A percentile compares a stretch with the other conserved stretches of the same genome.
Evolutionary conservation across 2,888 invertebrate species (phyloP).

Genomic region (Terebella lapidaria): DNA sequence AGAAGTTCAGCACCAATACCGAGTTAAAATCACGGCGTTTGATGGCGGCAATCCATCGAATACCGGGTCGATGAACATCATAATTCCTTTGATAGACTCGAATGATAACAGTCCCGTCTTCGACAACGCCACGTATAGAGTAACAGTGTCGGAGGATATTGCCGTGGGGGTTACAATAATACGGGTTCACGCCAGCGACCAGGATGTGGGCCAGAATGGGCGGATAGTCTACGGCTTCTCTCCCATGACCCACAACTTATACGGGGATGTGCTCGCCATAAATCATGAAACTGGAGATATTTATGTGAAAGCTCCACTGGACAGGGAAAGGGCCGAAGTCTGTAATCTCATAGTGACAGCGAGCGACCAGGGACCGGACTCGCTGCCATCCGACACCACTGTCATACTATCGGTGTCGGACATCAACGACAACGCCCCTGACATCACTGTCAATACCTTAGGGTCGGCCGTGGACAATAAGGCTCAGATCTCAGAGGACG

Average conservation of each 20-base stretch:
- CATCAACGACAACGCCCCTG: slow-evolving; percentile 24
- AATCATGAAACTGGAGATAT: slow-evolving; percentile 21
- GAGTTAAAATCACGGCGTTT: slow-evolving; percentile 19
- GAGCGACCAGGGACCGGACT: slow-evolving; percentile 21
- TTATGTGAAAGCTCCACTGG: slow-evolving; percentile 17
- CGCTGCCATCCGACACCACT: slow-evolving; percentile 20
- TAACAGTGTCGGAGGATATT: slow-evolving; percentile 17
- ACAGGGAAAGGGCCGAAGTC: slow-evolving; percentile 18
- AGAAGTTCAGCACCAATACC: slow-evolving; percentile 19
- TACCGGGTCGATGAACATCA: slow-evolving; percentile 21
- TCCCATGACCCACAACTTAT: slow-evolving; percentile 15
- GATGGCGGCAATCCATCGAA: slow-evolving; percentile 23
- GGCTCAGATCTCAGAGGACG: slow-evolving; percentile 17
- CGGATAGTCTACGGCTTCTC: slow-evolving; percentile 24
- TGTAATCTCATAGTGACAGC: slow-evolving; percentile 22
- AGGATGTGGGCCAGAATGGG: slow-evolving; percentile 24
- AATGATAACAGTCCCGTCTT: slow-evolving; percentile 25
- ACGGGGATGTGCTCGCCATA: slow-evolving; percentile 22
- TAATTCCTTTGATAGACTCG: slow-evolving; percentile 21
- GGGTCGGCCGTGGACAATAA: slow-evolving; percentile 6
- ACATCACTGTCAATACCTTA: slow-evolving; percentile 23
- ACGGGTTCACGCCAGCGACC: slow-evolving; percentile 23
- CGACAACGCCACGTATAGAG: slow-evolving; percentile 20
- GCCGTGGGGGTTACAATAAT: slow-evolving; percentile 12
- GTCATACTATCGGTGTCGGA: slow-evolving; percentile 22